These are phyloP conservation scores for Orius insidiosus DNA, from an alignment of 1,140 invertebrate species.

Conservation along the genomic window DNA sequence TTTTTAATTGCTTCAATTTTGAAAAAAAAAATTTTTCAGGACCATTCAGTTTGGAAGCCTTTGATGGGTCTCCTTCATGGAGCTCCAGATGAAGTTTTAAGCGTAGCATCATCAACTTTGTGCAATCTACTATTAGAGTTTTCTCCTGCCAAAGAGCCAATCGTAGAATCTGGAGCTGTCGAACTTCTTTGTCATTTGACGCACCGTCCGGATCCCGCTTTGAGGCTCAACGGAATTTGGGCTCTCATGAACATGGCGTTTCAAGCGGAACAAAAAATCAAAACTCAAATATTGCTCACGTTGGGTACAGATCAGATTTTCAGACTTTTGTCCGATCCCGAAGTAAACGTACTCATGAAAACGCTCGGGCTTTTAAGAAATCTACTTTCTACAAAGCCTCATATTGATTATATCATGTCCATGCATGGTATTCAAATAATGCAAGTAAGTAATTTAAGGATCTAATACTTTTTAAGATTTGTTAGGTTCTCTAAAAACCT, in stretches of 20 bases:
- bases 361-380: slow-evolving; percentile 76
- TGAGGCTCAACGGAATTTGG: slow-evolving; percentile 80
- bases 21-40: slow-evolving; percentile 25
- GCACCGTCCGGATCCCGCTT: slow-evolving; percentile 48
- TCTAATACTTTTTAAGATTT: too few species aligned
- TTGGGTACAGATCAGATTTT: slow-evolving; percentile 83
- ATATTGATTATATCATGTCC: slow-evolving; percentile 83
- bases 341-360: slow-evolving; percentile 78
- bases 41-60: slow-evolving; percentile 81
- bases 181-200: slow-evolving; percentile 68
- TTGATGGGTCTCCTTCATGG: slow-evolving; percentile 67
- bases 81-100: slow-evolving; percentile 39
- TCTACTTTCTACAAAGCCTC: slow-evolving; percentile 67
- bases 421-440: slow-evolving; percentile 76
- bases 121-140: slow-evolving; percentile 90
- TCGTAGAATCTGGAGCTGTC: slow-evolving; percentile 67
- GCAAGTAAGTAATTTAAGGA: slow-evolving; percentile 58
- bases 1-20: too few species aligned
- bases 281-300: slow-evolving; percentile 64
- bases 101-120: slow-evolving; percentile 72
- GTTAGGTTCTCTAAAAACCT: too few species aligned
- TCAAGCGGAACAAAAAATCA: slow-evolving; percentile 78
- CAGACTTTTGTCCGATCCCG: slow-evolving; percentile 60
- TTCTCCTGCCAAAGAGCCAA: slow-evolving; percentile 82
- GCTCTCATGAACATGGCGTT: slow-evolving; percentile 58